phyloP scores from a whole-genome alignment of 2,113 vertebrate genomes.

The Xenopus tropicalis region UCB_Xtro_10.0 CM004444.2:61373001-61373500 shows the following conservation, averaged over 20 bases:
- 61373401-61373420: too few species aligned
- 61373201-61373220: slow-evolving; percentile 38
- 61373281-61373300: too few species aligned
- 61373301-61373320: too few species aligned
- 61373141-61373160: slow-evolving; percentile 39
- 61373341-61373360: too few species aligned
- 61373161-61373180: slow-evolving; percentile 45
- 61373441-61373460: too few species aligned
- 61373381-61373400: too few species aligned
- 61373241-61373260: slow-evolving; percentile 7
- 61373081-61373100: slow-evolving; percentile 49
- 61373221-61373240: slow-evolving; percentile 17
- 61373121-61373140: slow-evolving; percentile 47
- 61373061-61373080: slow-evolving; percentile 55
- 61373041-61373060: slow-evolving; percentile 40
- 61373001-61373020: slow-evolving; percentile 1
- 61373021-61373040: slow-evolving; percentile 46
- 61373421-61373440: too few species aligned
- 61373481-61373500: too few species aligned
- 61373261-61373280: slow-evolving; percentile 3
- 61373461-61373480: too few species aligned
- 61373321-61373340: too few species aligned
- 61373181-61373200: slow-evolving; percentile 12
- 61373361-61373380: too few species aligned
- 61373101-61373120: slow-evolving; percentile 53